These are phyloP conservation scores for Clivina fossor DNA, from an alignment of 2,888 invertebrate genomes.

Conservation along the genomic window DNA sequence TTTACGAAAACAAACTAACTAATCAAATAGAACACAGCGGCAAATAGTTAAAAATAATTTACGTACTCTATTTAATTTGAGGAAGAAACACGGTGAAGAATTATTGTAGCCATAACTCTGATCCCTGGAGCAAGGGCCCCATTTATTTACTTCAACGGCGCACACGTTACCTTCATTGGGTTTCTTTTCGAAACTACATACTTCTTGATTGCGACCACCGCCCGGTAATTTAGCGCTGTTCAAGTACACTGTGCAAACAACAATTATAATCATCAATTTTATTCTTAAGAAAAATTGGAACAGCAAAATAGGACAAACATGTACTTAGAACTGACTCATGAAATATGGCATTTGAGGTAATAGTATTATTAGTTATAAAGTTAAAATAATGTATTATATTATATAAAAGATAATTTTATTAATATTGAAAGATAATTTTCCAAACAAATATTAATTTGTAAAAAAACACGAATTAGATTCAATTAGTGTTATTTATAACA, in stretches of 20 bases:
- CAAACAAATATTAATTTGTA: no score
- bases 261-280: no score
- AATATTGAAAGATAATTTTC: no score
- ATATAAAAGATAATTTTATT: background rate
- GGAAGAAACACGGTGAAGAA: conserved; percentile 79
- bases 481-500: no score
- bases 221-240: conserved; percentile 49
- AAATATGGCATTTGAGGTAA: background rate
- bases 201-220: conserved; percentile 56
- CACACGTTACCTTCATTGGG: conserved; percentile 59
- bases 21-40: no score
- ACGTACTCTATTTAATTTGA: conserved; percentile 80
- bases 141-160: conserved; percentile 52
- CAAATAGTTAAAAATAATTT: no score
- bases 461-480: no score
- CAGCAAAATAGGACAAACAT: background rate
- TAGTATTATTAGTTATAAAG: background rate
- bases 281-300: no score
- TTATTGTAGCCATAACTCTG: conserved; percentile 68
- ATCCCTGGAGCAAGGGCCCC: conserved; percentile 57
- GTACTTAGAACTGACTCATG: background rate
- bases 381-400: conserved; percentile 1
- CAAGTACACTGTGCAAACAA: conserved; percentile 52
- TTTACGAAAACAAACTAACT: no score
- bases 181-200: conserved; percentile 58